These are phyloP conservation scores for Tetramorium alpestre DNA, from an alignment of 1,140 invertebrate species.

Conservation along the genomic window DNA sequence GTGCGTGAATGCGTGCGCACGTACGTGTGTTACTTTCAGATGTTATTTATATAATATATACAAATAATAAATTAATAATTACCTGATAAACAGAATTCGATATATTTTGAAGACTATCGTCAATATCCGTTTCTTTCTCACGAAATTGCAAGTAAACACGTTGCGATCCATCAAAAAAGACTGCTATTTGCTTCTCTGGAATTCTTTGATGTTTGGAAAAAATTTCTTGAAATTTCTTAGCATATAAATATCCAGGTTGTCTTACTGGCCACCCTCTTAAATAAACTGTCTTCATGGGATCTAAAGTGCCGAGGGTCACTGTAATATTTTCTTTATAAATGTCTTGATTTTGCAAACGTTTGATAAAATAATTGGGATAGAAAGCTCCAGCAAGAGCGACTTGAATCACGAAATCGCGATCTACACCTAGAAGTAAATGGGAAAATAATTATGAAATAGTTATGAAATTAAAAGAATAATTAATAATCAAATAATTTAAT, in stretches of 20 bases:
- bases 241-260: conserved; percentile 91
- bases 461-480: not conserved
- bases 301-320: conserved; percentile 88
- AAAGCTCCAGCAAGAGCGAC: conserved; percentile 88
- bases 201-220: conserved; percentile 83
- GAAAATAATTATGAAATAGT: not conserved
- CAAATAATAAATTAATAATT: conserved; percentile 16
- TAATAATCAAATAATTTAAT: not conserved
- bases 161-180: conserved; percentile 88
- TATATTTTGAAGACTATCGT: conserved; percentile 87
- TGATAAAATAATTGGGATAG: conserved; percentile 96
- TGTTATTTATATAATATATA: not conserved
- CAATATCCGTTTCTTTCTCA: conserved; percentile 29
- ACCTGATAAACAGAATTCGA: conserved; percentile 91
- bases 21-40: not conserved
- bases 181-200: conserved; percentile 84
- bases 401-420: conserved; percentile 88
- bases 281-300: conserved; percentile 93
- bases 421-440: conserved; percentile 67
- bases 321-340: conserved; percentile 87
- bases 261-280: conserved; percentile 89
- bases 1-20: too few species aligned
- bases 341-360: conserved; percentile 83
- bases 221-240: conserved; percentile 86
- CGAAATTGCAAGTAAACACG: conserved; percentile 86